A percentile compares a stretch with the other conserved stretches of the same genome.
Evolutionary conservation across 2,888 invertebrate species (phyloP).

Genomic region (Neelides folsomi): DNA sequence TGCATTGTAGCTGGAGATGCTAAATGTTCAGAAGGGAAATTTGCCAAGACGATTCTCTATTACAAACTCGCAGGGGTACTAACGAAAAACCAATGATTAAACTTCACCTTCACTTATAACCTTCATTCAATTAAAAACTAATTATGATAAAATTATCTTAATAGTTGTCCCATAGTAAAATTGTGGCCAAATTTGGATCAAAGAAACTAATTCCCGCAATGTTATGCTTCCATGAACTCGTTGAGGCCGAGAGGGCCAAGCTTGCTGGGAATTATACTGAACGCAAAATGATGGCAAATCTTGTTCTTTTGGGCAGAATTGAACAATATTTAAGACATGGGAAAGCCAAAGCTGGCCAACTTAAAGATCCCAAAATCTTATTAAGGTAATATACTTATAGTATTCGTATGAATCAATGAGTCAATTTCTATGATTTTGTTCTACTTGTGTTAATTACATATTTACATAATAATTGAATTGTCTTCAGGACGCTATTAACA

Average conservation of each 20-base stretch:
- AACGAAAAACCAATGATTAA: constrained; percentile 3
- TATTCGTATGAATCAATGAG: too few relatives aligned
- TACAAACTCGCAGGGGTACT: constrained; percentile 31
- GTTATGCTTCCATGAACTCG: constrained; percentile 31
- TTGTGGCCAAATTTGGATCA: constrained; percentile 32
- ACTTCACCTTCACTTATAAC: not conserved
- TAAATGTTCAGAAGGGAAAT: constrained; percentile 29
- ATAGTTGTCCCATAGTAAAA: constrained; percentile 27
- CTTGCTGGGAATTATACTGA: constrained; percentile 24
- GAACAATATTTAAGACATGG: constrained; percentile 29
- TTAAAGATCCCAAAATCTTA: constrained; percentile 20
- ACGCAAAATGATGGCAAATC: constrained; percentile 25
- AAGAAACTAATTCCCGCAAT: constrained; percentile 30
- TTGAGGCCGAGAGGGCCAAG: constrained; percentile 30
- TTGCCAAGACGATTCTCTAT: constrained; percentile 31
- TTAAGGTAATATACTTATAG: constrained; percentile 15
- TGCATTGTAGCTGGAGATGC: constrained; percentile 30
- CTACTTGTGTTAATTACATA: too few relatives aligned
- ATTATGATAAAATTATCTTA: constrained; percentile 1
- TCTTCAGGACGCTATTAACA: constrained; percentile 18
- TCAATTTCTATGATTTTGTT: too few relatives aligned
- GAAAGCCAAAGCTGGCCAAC: constrained; percentile 12
- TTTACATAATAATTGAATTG: constrained; percentile 7
- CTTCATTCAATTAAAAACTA: not conserved
- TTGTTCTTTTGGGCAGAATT: constrained; percentile 24